phyloP scores from a whole-genome alignment of 2,888 invertebrate genomes.

The Uropetala carovei region DNA sequence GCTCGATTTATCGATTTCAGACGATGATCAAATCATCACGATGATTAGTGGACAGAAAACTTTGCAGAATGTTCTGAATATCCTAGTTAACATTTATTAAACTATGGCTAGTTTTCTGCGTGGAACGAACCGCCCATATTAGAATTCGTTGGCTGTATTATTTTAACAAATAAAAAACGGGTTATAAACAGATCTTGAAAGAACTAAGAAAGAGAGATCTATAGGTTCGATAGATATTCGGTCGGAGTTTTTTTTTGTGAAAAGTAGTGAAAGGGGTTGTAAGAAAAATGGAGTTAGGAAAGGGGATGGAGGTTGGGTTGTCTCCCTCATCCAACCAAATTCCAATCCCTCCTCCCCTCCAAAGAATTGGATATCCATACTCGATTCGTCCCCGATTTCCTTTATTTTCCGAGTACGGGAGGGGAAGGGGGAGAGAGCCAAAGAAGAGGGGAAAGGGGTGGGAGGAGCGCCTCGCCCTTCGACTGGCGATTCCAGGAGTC shows the following conservation, averaged over 20 bases:
- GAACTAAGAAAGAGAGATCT: not conserved
- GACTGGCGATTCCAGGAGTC: slow-evolving; percentile 27
- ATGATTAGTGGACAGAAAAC: too few species aligned
- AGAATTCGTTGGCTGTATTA: too few species aligned
- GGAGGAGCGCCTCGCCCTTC: slow-evolving; percentile 29
- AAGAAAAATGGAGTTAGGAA: not conserved
- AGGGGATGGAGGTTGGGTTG: too few species aligned
- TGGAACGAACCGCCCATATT: too few species aligned
- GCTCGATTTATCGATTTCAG: too few species aligned
- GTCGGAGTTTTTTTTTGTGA: not conserved
- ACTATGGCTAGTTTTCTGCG: too few species aligned
- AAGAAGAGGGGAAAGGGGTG: not conserved
- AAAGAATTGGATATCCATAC: slow-evolving; percentile 8
- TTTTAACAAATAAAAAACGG: too few species aligned
- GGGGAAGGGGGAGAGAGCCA: not conserved
- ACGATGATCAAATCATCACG: too few species aligned
- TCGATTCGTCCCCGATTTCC: not conserved
- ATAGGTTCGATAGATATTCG: not conserved
- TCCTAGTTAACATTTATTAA: too few species aligned
- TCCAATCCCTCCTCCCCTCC: not conserved
- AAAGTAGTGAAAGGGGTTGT: not conserved
- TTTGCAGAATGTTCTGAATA: too few species aligned
- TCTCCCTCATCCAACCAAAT: too few species aligned
- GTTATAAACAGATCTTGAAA: too few species aligned
- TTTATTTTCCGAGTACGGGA: not conserved